phyloP scores from a whole-genome alignment of 2,888 invertebrate species.

The Lasiommata megera region DNA sequence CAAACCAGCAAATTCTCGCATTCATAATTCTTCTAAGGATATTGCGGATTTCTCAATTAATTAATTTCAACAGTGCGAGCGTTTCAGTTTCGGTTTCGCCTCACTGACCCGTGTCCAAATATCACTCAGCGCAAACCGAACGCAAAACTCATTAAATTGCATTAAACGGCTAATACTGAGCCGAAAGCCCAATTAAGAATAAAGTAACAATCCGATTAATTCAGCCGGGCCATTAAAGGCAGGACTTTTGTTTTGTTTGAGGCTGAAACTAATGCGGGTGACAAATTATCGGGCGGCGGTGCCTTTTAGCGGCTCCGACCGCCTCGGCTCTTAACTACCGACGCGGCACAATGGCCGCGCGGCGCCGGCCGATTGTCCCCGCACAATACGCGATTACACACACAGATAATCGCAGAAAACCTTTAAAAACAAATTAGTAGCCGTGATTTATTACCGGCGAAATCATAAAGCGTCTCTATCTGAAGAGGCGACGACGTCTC shows the following conservation, averaged over 20 bases:
- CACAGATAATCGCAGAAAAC: conserved; percentile 70
- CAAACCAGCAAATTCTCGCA: no score
- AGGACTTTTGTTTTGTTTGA: conserved; percentile 59
- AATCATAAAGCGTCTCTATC: not conserved
- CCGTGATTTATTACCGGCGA: conserved; percentile 71
- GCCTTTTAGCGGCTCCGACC: conserved; percentile 43
- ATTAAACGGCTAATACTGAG: conserved; percentile 41
- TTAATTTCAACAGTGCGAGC: no score
- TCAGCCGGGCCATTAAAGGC: conserved; percentile 62
- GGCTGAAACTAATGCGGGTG: conserved; percentile 47
- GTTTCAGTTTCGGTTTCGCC: no score
- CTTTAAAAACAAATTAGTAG: conserved; percentile 81
- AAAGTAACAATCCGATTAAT: conserved; percentile 67
- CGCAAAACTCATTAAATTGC: conserved; percentile 42
- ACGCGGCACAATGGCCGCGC: conserved; percentile 47
- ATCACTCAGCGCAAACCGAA: conserved; percentile 6
- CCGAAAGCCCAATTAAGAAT: conserved; percentile 53
- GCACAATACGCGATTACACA: conserved; percentile 71
- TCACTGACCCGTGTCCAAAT: not conserved
- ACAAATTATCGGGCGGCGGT: conserved; percentile 68
- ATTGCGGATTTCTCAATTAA: no score
- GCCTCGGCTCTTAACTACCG: conserved; percentile 34
- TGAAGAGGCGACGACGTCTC: not conserved
- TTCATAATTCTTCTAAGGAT: no score
- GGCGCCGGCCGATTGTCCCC: conserved; percentile 58